Conservation (phyloP, 2,113 vertebrate species). For the Bubo bubo region DNA sequence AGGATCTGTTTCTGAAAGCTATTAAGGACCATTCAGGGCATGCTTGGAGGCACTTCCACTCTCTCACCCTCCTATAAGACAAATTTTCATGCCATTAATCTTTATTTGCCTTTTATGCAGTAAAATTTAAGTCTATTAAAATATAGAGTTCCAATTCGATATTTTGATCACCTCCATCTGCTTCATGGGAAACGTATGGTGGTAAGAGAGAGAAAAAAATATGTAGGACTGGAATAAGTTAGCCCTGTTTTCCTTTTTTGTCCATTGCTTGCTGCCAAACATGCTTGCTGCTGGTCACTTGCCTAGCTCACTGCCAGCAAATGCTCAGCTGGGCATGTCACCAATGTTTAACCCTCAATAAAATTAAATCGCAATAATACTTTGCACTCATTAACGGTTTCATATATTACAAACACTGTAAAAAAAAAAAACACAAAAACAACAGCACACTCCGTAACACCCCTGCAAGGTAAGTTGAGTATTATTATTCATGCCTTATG, state of each 20-base stretch:
- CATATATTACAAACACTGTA: neutral
- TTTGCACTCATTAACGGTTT: neutral
- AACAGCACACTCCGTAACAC: neutral
- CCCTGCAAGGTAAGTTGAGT: neutral
- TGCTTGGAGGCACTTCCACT: neutral
- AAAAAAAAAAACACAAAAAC: neutral
- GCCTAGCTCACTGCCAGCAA: neutral
- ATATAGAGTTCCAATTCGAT: neutral
- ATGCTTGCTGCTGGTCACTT: conserved; percentile 13
- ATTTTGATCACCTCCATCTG: conserved; percentile 3
- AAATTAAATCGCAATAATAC: neutral
- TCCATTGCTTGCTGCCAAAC: neutral
- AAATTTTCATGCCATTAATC: neutral
- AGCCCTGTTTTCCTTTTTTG: neutral
- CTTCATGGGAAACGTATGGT: neutral
- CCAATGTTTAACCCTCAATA: conserved; percentile 10
- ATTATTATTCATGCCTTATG: conserved; percentile 7
- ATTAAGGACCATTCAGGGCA: neutral
- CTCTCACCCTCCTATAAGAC: neutral
- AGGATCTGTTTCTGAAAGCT: neutral
- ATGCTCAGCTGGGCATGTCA: neutral
- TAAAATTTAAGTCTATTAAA: conserved; percentile 15
- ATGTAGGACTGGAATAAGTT: neutral
- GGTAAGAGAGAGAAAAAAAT: neutral
- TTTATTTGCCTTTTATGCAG: conserved; percentile 15